These are phyloP conservation scores for Rhagologus leucostigma DNA, from an alignment of 2,113 vertebrate species.

Conservation along the genomic window DNA sequence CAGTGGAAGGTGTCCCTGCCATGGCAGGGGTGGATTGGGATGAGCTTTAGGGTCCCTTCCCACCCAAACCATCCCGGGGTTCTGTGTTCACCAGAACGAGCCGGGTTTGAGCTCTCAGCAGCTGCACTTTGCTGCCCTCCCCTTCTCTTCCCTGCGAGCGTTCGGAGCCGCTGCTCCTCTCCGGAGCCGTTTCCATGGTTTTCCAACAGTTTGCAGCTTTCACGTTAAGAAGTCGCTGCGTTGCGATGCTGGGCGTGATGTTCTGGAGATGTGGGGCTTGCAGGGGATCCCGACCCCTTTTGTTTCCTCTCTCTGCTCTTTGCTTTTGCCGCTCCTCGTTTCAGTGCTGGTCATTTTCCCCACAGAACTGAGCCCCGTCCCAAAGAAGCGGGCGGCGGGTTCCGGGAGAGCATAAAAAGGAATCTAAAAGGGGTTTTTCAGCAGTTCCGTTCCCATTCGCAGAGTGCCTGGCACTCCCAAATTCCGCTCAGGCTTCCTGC, in stretches of 20 bases:
- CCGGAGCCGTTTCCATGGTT: not conserved
- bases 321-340: not conserved
- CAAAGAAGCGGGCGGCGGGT: not conserved
- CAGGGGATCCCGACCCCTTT: not conserved
- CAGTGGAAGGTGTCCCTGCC: not conserved
- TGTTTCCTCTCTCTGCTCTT: not conserved
- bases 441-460: accelerated
- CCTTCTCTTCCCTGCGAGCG: accelerated
- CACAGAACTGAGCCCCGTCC: accelerated
- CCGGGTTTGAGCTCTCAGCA: not conserved
- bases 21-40: not conserved
- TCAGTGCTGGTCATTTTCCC: not conserved
- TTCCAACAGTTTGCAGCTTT: not conserved
- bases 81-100: not conserved
- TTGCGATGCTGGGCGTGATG: not conserved
- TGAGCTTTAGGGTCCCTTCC: not conserved
- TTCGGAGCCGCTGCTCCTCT: not conserved
- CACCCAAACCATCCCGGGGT: not conserved
- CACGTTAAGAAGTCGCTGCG: not conserved
- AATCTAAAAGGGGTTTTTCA: accelerated
- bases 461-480: not conserved
- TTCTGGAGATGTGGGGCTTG: not conserved
- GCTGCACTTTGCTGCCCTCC: not conserved
- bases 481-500: not conserved
- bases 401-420: not conserved